Evolutionary conservation across 2,113 vertebrate genomes (phyloP), one percentile per base, ranked within the genome.

Genomic region (Oryzias curvinotus): DNA sequence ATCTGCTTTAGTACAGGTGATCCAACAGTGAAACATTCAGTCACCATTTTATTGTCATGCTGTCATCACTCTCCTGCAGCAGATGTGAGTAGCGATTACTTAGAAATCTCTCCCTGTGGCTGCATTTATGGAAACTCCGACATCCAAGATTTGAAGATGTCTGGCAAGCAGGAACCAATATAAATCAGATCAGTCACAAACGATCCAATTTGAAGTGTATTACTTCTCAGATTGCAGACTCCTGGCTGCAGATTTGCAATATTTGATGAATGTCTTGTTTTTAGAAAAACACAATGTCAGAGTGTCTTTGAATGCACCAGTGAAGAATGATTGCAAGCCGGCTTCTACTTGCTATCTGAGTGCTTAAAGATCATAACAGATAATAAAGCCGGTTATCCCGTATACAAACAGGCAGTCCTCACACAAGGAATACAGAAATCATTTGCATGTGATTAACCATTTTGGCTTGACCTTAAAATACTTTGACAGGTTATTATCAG

Each of bases 51-150:
- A 77, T 51, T 62, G 60, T 62, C 59, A 18, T 3, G 23, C 58
- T 47, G 62, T 67, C 56, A 65, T 82, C 65, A 65, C 54, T 63
- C 80, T 80, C 21, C 75, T 78, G 56, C 68, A 78, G 77, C 74
- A 78, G 74, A 68, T 80, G 77, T 23, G 30, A 72, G 45, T n/a
- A 55, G 62, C 26, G 62, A 50, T 46, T 53, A 51, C 52, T 66
- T 51, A 36, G 53, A 75, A 68, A 70, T 56, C 55, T 68, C 52
- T 45, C 52, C 70, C 36, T n/a, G 59, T 25, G 56, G 71, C 25
- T 75, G 71, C 58, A 44, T 73, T 80, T 50, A 62, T 1, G n/a
- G 55, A 64, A 21, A 44, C 69, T 61, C 63, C 4, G 51, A 65
- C 57, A 68, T 71, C 44, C 8, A 12, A 50, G 30, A 23, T 50